These are phyloP conservation scores for Drosophila eugracilis DNA, from an alignment of 1,140 invertebrate genomes.

Conservation along the genomic window DNA sequence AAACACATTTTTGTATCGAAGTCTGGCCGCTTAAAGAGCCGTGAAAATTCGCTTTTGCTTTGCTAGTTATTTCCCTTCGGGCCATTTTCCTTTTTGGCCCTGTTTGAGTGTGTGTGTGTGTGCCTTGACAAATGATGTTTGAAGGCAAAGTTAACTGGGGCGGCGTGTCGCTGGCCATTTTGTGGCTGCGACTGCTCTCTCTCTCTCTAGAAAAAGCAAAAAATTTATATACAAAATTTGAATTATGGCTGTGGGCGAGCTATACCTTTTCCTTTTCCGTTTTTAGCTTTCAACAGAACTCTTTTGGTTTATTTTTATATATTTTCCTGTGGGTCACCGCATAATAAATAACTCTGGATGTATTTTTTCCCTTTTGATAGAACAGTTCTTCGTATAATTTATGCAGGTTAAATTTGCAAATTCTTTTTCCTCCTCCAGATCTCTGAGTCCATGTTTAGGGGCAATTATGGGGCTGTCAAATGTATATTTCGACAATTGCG, in stretches of 20 bases:
- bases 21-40: conserved; percentile 44
- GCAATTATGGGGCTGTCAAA: conserved; percentile 48
- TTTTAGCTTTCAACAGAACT: conserved; percentile 65
- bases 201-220: conserved; percentile 20
- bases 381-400: conserved; percentile 56
- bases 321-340: conserved; percentile 41
- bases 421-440: conserved; percentile 18
- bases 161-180: conserved; percentile 49
- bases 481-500: conserved; percentile 50
- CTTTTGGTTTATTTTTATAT: conserved; percentile 37
- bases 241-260: conserved; percentile 54
- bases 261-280: conserved; percentile 48
- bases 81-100: conserved; percentile 12
- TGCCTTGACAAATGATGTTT: conserved; percentile 66
- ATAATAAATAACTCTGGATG: conserved; percentile 71
- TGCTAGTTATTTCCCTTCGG: conserved; percentile 30
- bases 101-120: conserved; percentile 23
- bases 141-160: conserved; percentile 60
- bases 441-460: conserved; percentile 32
- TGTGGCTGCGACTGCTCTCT: conserved; percentile 9
- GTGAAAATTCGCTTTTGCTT: conserved; percentile 47
- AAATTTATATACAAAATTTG: conserved; percentile 72
- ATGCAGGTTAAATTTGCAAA: conserved; percentile 57
- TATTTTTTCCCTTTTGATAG: conserved; percentile 42
- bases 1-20: conserved; percentile 39